Percentiles rank a stretch among this genome's conserved stretches.
phyloP scores from a whole-genome alignment of 2,797 vertebrate genomes.

The Tolypeutes matacus region DNA sequence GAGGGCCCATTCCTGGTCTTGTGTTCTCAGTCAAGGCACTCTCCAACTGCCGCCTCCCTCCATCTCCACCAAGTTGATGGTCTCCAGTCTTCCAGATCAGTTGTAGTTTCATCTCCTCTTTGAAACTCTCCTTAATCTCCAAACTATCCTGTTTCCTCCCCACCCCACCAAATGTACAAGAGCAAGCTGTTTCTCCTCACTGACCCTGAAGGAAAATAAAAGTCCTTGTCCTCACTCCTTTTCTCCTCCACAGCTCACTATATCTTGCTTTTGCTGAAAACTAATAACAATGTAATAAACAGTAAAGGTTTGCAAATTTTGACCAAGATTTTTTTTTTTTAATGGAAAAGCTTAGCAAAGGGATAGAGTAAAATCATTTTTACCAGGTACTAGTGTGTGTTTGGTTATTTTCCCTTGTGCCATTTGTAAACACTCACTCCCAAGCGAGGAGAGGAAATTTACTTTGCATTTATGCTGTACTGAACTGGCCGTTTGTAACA shows the following conservation, averaged over 20 bases:
- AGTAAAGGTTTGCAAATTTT: background rate
- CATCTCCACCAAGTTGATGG: background rate
- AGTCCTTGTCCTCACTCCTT: background rate
- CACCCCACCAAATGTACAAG: background rate
- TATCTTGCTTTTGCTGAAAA: background rate
- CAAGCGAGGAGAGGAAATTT: conserved; percentile 65
- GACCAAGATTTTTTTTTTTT: conserved; percentile 2
- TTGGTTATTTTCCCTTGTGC: conserved; percentile 52
- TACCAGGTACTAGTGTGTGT: background rate
- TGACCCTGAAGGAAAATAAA: background rate
- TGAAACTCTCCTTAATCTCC: background rate
- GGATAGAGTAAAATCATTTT: conserved; percentile 57
- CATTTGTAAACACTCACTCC: conserved; percentile 61
- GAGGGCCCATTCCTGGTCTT: background rate
- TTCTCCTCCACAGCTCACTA: background rate
- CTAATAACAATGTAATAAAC: background rate
- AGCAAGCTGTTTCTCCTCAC: background rate
- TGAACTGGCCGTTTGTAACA: conserved; percentile 67
- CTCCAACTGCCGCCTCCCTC: background rate
- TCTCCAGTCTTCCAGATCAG: background rate
- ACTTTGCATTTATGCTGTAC: conserved; percentile 58
- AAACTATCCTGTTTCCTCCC: background rate
- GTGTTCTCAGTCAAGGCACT: background rate
- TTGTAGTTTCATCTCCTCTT: background rate
- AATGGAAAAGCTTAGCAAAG: conserved; percentile 9